Base-by-base conservation (phyloP, 2,113 vertebrate genomes). In the Apodemus sylvaticus region DNA sequence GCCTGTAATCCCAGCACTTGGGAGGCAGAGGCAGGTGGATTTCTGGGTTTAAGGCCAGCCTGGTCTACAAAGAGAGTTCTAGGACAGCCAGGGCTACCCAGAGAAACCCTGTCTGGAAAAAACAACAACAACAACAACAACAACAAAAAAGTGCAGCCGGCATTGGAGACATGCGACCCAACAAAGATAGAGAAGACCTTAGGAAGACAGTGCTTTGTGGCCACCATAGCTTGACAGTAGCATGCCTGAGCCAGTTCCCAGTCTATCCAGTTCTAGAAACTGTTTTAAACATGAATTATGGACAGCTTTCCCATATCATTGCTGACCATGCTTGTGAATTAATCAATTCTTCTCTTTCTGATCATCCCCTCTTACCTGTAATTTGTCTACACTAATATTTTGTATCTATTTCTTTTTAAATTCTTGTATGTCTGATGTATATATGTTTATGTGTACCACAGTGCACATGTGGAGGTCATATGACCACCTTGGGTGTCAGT, bases 101-200 rank as follows among this genome's bases (percentile, higher is more conserved):
- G n/a, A n/a, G n/a, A n/a, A n/a, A n/a, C n/a, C n/a, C n/a, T n/a
- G n/a, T n/a, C n/a, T n/a, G n/a, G n/a, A n/a, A n/a, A n/a, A n/a
- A n/a, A n/a, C n/a, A n/a, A n/a, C n/a, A n/a, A n/a, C n/a, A n/a
- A n/a, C n/a, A n/a, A n/a, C n/a, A n/a, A n/a, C n/a, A n/a, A n/a
- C n/a, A n/a, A n/a, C n/a, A n/a, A 3, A 16, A 34, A 34, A 0
- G 31, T 1, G 0, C 34, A 39, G 29, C 36, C 60, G 26, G 26
- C 3, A 7, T 36, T 53, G 85, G 86, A 87, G 48, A 11, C n/a
- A 36, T 20, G 31, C 31, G 64, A 60, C 62, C 10, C 24, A 36
- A 93, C 82, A 64, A 76, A 89, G 53, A 51, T 51, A 48, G 26
- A 64, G 82, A 55, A 58, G 19, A 88, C 14, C 58, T 93, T 62